These are phyloP conservation scores for Trachymyrmex cornetzi DNA, from an alignment of 1,140 invertebrate species.

Conservation along the genomic window DNA sequence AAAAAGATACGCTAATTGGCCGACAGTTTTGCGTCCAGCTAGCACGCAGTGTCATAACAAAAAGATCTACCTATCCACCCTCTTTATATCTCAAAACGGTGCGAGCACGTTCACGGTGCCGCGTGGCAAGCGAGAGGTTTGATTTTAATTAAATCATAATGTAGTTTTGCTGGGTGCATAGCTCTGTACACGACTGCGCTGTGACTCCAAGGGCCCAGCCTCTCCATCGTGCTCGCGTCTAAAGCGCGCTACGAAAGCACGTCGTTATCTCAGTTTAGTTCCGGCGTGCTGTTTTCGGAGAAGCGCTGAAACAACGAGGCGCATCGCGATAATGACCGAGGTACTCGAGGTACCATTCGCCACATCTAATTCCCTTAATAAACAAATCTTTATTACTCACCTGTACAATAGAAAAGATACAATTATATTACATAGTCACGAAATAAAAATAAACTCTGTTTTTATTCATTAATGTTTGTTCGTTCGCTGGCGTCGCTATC, in stretches of 20 bases:
- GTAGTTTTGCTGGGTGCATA: slow-evolving; percentile 52
- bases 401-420: background rate
- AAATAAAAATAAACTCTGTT: background rate
- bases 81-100: slow-evolving; percentile 51
- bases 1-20: slow-evolving; percentile 68
- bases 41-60: slow-evolving; percentile 46
- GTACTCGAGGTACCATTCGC: slow-evolving; percentile 19
- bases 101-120: slow-evolving; percentile 7
- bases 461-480: background rate
- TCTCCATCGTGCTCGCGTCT: background rate
- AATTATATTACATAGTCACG: background rate
- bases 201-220: background rate
- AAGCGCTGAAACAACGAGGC: slow-evolving; percentile 47
- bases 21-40: slow-evolving; percentile 65
- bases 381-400: slow-evolving; percentile 57
- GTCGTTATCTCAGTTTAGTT: slow-evolving; percentile 68
- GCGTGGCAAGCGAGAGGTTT: slow-evolving; percentile 55
- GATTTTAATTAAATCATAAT: slow-evolving; percentile 78
- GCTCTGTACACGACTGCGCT: slow-evolving; percentile 21
- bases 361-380: slow-evolving; percentile 42
- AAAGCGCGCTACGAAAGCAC: slow-evolving; percentile 57
- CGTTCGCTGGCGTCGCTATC: background rate
- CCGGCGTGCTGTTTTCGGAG: slow-evolving; percentile 48
- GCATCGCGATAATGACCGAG: slow-evolving; percentile 40
- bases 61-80: slow-evolving; percentile 57